phyloP scores from a whole-genome alignment of 2,113 vertebrate species.

The Prochilodus magdalenae region DNA sequence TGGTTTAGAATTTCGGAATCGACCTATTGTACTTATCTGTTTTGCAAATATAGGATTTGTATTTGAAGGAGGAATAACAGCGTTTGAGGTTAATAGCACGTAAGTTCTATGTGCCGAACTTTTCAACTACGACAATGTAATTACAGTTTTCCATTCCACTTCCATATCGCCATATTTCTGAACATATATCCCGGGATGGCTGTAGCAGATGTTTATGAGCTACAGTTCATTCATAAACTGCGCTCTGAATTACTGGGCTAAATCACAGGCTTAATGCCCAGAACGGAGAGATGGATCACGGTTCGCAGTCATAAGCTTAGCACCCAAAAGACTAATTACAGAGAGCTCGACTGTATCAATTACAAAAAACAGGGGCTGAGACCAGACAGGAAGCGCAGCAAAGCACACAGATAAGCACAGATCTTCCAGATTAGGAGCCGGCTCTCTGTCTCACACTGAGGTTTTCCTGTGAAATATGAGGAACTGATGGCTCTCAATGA shows the following conservation, averaged over 20 bases:
- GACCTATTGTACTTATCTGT: too few species aligned
- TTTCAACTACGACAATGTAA: too few species aligned
- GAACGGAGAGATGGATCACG: conserved; percentile 4
- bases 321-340: conserved; percentile 31
- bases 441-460: background rate
- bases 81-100: too few species aligned
- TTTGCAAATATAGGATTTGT: too few species aligned
- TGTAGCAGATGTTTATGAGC: too few species aligned
- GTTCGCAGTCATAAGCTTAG: conserved; percentile 26
- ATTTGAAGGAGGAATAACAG: too few species aligned
- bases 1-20: too few species aligned
- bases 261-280: background rate
- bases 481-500: background rate
- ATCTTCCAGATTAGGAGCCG: conserved; percentile 35
- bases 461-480: background rate
- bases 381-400: too few species aligned
- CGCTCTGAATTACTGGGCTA: background rate
- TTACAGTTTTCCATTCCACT: too few species aligned
- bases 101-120: too few species aligned
- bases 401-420: conserved; percentile 9
- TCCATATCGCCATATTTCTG: too few species aligned
- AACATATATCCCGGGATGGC: too few species aligned
- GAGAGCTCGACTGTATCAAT: conserved; percentile 27
- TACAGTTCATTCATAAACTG: background rate
- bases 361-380: conserved; percentile 16